Conservation (phyloP, 2,797 vertebrate genomes). For the Poecile montanus region DNA sequence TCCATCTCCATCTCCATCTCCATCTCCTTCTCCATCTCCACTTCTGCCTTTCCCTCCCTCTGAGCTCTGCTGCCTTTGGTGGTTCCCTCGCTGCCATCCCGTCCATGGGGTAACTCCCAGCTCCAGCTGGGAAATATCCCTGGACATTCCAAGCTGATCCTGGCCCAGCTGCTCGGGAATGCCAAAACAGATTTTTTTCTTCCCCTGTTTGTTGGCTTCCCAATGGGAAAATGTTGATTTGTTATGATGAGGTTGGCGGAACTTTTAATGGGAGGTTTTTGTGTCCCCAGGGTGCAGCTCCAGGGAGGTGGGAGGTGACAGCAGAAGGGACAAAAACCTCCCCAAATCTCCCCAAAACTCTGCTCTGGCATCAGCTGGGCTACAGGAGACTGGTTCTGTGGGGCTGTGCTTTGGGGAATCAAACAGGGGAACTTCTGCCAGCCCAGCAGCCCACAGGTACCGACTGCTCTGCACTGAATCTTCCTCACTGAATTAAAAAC, state of each 20-base stretch:
- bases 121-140: not conserved
- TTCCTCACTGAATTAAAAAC: not conserved
- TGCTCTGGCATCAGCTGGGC: not conserved
- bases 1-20: too few species aligned
- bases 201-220: not conserved
- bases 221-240: not conserved
- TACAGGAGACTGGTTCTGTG: fast-evolving
- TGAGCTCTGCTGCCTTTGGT: too few species aligned
- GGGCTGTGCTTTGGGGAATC: not conserved
- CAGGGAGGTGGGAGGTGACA: not conserved
- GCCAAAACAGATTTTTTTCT: not conserved
- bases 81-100: too few species aligned
- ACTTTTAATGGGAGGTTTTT: not conserved
- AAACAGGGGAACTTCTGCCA: not conserved
- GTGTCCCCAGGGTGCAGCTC: not conserved
- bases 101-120: not conserved
- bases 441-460: not conserved
- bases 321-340: not conserved
- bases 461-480: not conserved
- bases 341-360: not conserved
- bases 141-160: not conserved
- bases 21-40: too few species aligned
- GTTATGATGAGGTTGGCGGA: not conserved
- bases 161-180: not conserved
- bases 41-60: too few species aligned